Percentiles rank a stretch among this genome's conserved stretches.
phyloP scores from a whole-genome alignment of 1,140 invertebrate species.

The Cepaea nemoralis region DNA sequence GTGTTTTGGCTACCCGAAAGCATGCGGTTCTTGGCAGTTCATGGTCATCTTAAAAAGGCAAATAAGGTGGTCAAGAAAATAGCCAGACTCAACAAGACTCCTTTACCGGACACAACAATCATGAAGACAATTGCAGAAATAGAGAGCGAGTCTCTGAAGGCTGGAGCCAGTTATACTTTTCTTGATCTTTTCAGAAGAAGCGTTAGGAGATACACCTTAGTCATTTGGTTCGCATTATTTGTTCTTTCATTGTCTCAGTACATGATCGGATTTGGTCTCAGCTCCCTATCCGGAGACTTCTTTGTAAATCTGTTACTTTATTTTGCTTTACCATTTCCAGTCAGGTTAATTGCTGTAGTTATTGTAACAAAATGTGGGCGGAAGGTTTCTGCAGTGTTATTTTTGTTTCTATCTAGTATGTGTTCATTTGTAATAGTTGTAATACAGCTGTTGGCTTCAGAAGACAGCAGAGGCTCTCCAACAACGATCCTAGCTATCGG shows the following conservation, averaged over 20 bases:
- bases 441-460: background rate
- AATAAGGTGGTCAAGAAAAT: background rate
- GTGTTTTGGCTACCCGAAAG: slow-evolving; percentile 15
- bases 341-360: background rate
- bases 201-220: background rate
- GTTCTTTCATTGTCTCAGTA: background rate
- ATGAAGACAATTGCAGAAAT: background rate
- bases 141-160: background rate
- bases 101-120: background rate
- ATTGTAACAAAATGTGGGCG: background rate
- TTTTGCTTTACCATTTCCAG: background rate
- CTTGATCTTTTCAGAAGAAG: background rate
- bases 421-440: background rate
- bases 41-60: background rate
- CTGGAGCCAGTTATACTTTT: background rate
- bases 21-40: background rate
- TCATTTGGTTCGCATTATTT: background rate
- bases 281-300: background rate
- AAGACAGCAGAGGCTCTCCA: background rate
- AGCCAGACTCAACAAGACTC: background rate
- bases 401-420: background rate
- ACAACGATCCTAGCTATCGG: background rate
- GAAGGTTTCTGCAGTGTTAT: background rate
- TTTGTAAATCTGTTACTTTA: background rate
- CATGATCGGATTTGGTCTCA: background rate